A percentile compares a stretch with the other conserved stretches of the same genome.
These are phyloP conservation scores for Felis chaus DNA, from an alignment of 2,113 vertebrate species.

Conservation along the genomic window DNA sequence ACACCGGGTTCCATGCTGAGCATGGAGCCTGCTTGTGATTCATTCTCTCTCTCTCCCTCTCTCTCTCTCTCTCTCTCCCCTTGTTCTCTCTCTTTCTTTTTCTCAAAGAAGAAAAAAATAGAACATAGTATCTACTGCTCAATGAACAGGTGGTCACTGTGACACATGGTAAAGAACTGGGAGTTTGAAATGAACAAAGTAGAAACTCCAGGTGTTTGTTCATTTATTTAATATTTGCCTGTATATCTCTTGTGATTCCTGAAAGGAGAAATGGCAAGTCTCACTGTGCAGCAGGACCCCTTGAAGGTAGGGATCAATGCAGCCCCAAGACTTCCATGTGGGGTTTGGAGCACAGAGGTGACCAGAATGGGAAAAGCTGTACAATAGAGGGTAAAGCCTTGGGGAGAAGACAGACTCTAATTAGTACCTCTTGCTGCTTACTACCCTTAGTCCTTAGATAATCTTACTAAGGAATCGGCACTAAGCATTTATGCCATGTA, in stretches of 20 bases:
- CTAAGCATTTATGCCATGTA: neutral
- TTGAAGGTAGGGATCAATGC: neutral
- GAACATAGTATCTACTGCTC: neutral
- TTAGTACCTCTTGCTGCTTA: neutral
- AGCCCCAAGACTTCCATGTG: neutral
- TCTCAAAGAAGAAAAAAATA: neutral
- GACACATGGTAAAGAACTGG: neutral
- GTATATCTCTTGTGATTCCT: neutral
- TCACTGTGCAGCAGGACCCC: neutral
- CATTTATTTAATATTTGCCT: neutral
- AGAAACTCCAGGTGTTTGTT: neutral
- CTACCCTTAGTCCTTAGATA: neutral
- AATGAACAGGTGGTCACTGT: neutral
- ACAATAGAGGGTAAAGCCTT: accelerated
- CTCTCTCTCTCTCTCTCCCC: no score
- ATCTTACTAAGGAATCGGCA: neutral
- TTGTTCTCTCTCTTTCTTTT: no score
- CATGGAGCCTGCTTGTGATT: no score
- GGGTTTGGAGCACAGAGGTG: accelerated
- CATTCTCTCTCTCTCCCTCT: no score
- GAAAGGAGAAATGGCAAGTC: neutral
- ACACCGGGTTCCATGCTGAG: no score
- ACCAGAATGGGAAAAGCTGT: accelerated
- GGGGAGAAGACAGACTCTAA: neutral
- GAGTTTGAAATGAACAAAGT: neutral